These are phyloP conservation scores for Eurypyga helias DNA, from an alignment of 2,113 vertebrate genomes.

Conservation along the genomic window DNA sequence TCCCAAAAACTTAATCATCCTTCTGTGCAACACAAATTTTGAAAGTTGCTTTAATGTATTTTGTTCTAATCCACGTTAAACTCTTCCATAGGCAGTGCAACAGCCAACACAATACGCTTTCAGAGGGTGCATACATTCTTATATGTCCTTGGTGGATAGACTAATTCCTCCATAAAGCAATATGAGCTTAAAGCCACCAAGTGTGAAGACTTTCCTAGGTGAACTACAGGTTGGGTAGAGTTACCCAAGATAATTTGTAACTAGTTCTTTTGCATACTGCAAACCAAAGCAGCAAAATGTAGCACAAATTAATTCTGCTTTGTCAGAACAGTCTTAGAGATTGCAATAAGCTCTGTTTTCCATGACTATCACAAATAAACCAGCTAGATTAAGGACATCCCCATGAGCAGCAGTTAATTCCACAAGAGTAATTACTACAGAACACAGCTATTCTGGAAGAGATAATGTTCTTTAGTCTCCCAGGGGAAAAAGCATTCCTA, in stretches of 20 bases:
- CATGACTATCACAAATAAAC: not conserved
- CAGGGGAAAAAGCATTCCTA: not conserved
- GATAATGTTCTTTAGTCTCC: not conserved
- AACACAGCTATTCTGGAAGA: not conserved
- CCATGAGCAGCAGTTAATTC: not conserved
- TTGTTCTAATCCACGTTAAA: not conserved
- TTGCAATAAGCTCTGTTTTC: not conserved
- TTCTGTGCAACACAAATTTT: not conserved
- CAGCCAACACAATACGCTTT: not conserved
- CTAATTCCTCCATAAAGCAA: not conserved
- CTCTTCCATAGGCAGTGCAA: not conserved
- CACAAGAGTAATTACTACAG: not conserved
- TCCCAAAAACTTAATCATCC: not conserved
- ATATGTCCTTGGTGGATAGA: no score
- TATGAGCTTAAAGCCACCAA: not conserved
- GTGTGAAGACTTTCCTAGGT: not conserved
- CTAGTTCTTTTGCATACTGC: not conserved
- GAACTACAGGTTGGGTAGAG: not conserved
- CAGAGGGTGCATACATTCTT: not conserved
- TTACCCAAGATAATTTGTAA: not conserved
- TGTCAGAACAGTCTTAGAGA: not conserved
- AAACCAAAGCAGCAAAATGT: not conserved
- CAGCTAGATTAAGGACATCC: not conserved
- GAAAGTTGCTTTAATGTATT: not conserved
- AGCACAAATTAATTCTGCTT: not conserved